Evolutionary conservation across 2,113 vertebrate species (phyloP), one percentile per base, ranked within the genome.

Genomic region (Speoplatyrhinus poulsoni): DNA sequence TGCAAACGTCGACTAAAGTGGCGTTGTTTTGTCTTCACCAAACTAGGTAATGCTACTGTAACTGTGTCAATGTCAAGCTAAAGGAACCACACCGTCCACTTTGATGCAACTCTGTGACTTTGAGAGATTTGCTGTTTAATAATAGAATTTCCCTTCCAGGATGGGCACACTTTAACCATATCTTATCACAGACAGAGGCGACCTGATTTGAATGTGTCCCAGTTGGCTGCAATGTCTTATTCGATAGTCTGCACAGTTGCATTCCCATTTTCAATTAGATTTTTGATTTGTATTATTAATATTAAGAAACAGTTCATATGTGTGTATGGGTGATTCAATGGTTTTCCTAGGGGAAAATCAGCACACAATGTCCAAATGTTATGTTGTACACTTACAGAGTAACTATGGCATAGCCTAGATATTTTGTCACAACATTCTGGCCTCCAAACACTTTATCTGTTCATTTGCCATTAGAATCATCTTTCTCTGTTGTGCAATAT

Each of bases 151-250:
- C 82, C 80, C 90, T 88, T 91, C 84, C 89, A 92, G 83, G 87
- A 87, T 84, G 83, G 84, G 82, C 70, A 84, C 84, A 77, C 80
- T 86, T 89, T 79, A 61, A 85, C 85, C 67, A 69, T 80, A 85
- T 88, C 79, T 57, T 86, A 84, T 72, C 75, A 61, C 84, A 87
- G 83, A 85, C 81, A 75, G 82, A 84, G 85, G 79, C 87, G 91
- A 92, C 92, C 92, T 93, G 91, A 81, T 93, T 93, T 89, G 79
- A 16, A 41, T 55, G 72, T 76, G 90, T 86, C 90, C 92, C 84
- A 91, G 73, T 90, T 91, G 91, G 79, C 83, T 76, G 66, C 66
- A 36, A 67, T 19, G 70, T 59, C 65, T 32, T 67, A 55, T 69
- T 75, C 77, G 64, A 81, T 66, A 72, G 60, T 67, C 77, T 65